Evolutionary conservation across 2,888 invertebrate genomes (phyloP).

Genomic region (Deilephila elpenor): DNA sequence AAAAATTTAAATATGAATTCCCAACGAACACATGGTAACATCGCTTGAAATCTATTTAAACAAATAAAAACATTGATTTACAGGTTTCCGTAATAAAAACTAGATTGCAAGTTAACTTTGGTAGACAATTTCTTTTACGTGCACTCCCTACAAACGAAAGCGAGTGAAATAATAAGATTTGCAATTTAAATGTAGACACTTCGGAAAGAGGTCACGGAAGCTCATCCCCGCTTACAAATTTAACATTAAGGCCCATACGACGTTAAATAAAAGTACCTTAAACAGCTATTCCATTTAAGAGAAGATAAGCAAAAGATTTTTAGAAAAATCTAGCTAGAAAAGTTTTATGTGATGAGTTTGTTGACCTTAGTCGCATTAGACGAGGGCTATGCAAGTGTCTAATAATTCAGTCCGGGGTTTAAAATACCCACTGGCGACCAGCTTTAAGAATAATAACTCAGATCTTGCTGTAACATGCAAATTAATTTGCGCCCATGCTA

Average conservation of each 20-base stretch:
- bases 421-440: too few species aligned
- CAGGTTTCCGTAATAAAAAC: not conserved
- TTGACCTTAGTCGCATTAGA: not conserved
- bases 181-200: constrained; percentile 6
- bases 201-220: constrained; percentile 5
- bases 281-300: not conserved
- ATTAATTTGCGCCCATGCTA: too few species aligned
- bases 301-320: not conserved
- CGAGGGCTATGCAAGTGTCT: too few species aligned
- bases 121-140: not conserved
- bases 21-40: too few species aligned
- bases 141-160: not conserved
- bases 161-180: not conserved
- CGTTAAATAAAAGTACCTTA: not conserved
- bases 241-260: not conserved
- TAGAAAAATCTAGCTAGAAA: not conserved
- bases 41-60: too few species aligned
- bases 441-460: too few species aligned
- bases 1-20: too few species aligned
- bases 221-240: not conserved
- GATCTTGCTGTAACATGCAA: too few species aligned
- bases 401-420: too few species aligned
- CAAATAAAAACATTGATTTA: not conserved
- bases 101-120: not conserved
- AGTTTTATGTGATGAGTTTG: not conserved